phyloP scores from a whole-genome alignment of 2,113 vertebrate species.

The Platysteira castanea region DNA sequence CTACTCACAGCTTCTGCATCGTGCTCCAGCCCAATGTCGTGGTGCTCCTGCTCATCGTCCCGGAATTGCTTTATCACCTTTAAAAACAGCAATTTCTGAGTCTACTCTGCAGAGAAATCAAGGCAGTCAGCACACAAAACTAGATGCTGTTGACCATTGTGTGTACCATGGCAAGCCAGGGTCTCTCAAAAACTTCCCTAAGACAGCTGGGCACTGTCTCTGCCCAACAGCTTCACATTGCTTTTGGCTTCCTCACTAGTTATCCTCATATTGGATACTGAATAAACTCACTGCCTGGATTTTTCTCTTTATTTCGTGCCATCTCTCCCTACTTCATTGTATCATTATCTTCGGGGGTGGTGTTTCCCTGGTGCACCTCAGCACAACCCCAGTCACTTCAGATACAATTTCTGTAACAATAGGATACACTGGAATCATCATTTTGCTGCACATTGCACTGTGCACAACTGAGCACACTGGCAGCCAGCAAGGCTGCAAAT shows the following conservation, averaged over 20 bases:
- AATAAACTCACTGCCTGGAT: background rate
- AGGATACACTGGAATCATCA: background rate
- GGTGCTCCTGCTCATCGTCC: constrained; percentile 94
- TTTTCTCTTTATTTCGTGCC: background rate
- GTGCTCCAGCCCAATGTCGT: constrained; percentile 86
- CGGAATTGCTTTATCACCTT: constrained; percentile 91
- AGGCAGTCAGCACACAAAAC: background rate
- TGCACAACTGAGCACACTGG: background rate
- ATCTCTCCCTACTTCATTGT: background rate
- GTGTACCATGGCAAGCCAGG: background rate
- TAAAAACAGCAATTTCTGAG: background rate
- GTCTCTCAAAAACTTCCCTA: background rate
- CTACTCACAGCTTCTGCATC: constrained; percentile 84
- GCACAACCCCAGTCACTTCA: background rate
- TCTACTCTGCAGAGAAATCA: background rate
- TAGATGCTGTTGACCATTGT: accelerated
- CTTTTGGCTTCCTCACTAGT: background rate
- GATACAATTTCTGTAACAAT: background rate
- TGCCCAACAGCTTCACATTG: background rate
- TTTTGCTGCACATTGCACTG: background rate
- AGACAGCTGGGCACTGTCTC: background rate
- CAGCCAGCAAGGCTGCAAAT: background rate
- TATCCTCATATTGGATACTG: background rate
- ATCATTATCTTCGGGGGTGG: background rate
- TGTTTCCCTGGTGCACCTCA: background rate